Base-by-base conservation (phyloP, 2,888 invertebrate genomes). In the Chrysopilus asiliformis region DNA sequence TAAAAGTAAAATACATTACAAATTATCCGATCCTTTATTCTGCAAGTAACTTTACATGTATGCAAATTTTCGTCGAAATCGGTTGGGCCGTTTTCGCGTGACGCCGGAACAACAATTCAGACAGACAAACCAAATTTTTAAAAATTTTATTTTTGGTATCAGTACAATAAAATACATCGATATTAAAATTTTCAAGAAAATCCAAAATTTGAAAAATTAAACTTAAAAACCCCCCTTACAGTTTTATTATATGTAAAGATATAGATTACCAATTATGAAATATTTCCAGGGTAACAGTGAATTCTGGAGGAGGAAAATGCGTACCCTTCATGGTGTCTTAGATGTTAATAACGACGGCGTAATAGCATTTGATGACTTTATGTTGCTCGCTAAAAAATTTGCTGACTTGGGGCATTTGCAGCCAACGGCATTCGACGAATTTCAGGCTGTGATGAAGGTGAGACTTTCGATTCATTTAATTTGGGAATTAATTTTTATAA, bases 331-430 rank as follows among this genome's bases (percentile, higher is more conserved):
- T 63, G 76, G 75, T 47, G 76, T 85, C 42, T 63, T 87, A 45
- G 86, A 87, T 56, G 73, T 87, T 1, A 85, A 87, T 64, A 84
- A 82, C 55, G 86, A 87, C 50, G 85, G 86, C 1, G 76, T 86
- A 44, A 75, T 86, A 50, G 82, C 84, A 2, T 84, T 70, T 58
- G 83, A 84, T 50, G 86, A 87, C 57, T 84, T 83, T 60, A 68
- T 70, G 53, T 68, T 85, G 30, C 65, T 86, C 47, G 75, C 74
- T 1, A 74, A 81, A 46, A 66, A 83, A 52, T 86, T 86, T 60
- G 74, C 74, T 39, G 70, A 76, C 43, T 64, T 85, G 43, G 86
- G 85, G 0, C 79, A 85, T 52, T 66, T 86, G 20, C 67, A 73
- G 18, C 68, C 72, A 0, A 59, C 70, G 39, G 75, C 78, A 38